A percentile compares a stretch with the other conserved stretches of the same genome.
phyloP scores from a whole-genome alignment of 2,113 vertebrate species.

The Oncorhynchus masou region DNA sequence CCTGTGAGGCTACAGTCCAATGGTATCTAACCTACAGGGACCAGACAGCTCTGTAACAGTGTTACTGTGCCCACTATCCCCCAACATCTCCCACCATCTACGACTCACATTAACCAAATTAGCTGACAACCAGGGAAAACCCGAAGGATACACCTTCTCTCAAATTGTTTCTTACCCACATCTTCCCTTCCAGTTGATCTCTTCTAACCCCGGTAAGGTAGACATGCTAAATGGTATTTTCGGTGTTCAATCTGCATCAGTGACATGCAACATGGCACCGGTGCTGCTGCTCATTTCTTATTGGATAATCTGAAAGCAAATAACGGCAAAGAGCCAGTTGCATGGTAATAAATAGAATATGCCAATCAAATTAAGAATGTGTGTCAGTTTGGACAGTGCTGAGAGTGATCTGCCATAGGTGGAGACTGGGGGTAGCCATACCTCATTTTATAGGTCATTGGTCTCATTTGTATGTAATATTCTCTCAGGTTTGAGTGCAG shows the following conservation, averaged over 20 bases:
- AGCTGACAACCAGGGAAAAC: conserved; percentile 39
- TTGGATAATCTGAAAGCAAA: conserved; percentile 65
- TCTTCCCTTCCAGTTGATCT: not conserved
- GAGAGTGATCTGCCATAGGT: conserved; percentile 46
- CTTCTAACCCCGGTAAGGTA: conserved; percentile 32
- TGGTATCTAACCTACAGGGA: too few relatives aligned
- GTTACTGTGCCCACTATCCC: too few relatives aligned
- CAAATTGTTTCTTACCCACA: conserved; percentile 33
- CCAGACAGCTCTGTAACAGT: too few relatives aligned
- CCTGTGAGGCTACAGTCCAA: not conserved
- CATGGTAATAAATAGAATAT: conserved; percentile 75
- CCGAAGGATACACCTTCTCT: conserved; percentile 37
- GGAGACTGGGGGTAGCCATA: conserved; percentile 29
- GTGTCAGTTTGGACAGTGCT: conserved; percentile 53
- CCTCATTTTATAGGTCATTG: conserved; percentile 62
- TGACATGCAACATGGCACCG: conserved; percentile 46
- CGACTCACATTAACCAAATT: conserved; percentile 44
- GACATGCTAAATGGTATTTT: conserved; percentile 46
- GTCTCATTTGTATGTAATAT: conserved; percentile 52
- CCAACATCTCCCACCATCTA: too few relatives aligned
- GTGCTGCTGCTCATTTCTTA: conserved; percentile 44
- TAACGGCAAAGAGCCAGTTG: conserved; percentile 42
- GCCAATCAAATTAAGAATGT: conserved; percentile 68
- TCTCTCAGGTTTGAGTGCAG: conserved; percentile 18
- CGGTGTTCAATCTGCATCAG: conserved; percentile 51